Evolutionary conservation across 1,140 invertebrate species (phyloP).

Genomic region (Druon quercuslanigerum): DNA sequence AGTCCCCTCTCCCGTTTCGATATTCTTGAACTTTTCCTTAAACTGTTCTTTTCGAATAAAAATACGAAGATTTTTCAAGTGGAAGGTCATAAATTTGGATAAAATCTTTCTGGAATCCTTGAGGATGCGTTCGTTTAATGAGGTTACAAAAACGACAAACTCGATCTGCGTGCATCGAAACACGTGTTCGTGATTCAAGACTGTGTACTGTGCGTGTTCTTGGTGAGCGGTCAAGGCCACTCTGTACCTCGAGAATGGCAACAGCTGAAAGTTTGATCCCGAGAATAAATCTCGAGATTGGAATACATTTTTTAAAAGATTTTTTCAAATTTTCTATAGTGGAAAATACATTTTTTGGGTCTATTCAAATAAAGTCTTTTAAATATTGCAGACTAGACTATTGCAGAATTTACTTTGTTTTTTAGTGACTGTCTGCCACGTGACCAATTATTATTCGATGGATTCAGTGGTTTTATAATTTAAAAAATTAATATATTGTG

Average conservation of each 20-base stretch:
- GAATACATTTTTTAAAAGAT: neutral
- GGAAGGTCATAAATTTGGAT: neutral
- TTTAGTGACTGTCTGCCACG: too few relatives aligned
- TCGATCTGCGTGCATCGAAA: constrained; percentile 13
- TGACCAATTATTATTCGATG: too few relatives aligned
- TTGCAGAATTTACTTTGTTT: too few relatives aligned
- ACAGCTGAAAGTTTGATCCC: constrained; percentile 4
- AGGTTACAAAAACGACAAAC: constrained; percentile 23
- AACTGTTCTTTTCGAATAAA: neutral
- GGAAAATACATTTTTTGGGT: too few relatives aligned
- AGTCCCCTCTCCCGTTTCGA: too few relatives aligned
- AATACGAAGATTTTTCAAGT: constrained; percentile 10
- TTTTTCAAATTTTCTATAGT: too few relatives aligned
- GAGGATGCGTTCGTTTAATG: constrained; percentile 26
- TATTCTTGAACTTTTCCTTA: too few relatives aligned
- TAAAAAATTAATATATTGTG: too few relatives aligned
- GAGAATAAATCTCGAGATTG: neutral
- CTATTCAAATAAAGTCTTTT: too few relatives aligned
- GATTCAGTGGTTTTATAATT: too few relatives aligned
- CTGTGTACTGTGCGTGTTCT: constrained; percentile 7
- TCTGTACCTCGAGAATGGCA: constrained; percentile 8
- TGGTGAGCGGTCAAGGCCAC: constrained; percentile 28
- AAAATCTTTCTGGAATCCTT: constrained; percentile 17
- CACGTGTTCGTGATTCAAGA: constrained; percentile 4
- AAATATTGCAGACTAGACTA: too few relatives aligned